phyloP scores from a whole-genome alignment of 1,140 invertebrate species.

The Coboldia fuscipes region DNA sequence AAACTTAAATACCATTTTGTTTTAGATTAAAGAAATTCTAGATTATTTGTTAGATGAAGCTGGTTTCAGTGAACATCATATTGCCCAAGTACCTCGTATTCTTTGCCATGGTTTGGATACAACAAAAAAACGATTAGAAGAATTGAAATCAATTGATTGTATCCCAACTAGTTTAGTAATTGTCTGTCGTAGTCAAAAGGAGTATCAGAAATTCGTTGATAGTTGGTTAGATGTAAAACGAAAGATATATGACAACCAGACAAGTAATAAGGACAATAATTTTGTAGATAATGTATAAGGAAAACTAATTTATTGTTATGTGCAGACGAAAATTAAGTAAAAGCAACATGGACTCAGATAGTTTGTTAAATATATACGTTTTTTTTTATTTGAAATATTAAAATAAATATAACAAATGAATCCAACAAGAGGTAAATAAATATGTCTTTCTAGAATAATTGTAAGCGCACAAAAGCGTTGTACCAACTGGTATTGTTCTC shows the following conservation, averaged over 20 bases:
- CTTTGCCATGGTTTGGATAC: slow-evolving; percentile 27
- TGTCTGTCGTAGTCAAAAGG: slow-evolving; percentile 24
- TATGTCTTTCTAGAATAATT: no score
- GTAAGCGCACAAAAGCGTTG: slow-evolving; percentile 34
- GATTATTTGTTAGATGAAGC: slow-evolving; percentile 24
- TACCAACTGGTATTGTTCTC: slow-evolving; percentile 26
- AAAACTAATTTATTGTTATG: no score
- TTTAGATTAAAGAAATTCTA: slow-evolving; percentile 23
- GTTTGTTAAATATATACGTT: no score
- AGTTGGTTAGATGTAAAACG: slow-evolving; percentile 11
- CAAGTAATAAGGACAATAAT: no score
- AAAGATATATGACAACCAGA: no score
- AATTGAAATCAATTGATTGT: slow-evolving; percentile 20
- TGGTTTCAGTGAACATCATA: slow-evolving; percentile 22
- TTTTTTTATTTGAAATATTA: no score
- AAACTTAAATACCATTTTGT: neutral
- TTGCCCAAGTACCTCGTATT: slow-evolving; percentile 25
- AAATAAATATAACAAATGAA: no score
- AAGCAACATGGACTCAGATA: no score
- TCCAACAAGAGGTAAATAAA: no score
- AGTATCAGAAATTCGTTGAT: slow-evolving; percentile 21
- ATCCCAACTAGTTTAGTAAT: slow-evolving; percentile 22
- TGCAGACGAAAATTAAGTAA: no score
- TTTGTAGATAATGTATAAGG: no score
- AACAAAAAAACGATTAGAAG: slow-evolving; percentile 21